Evolutionary conservation across 2,797 vertebrate species (phyloP), one percentile per base, ranked within the genome.

Genomic region (Otolemur crassicaudatus): DNA sequence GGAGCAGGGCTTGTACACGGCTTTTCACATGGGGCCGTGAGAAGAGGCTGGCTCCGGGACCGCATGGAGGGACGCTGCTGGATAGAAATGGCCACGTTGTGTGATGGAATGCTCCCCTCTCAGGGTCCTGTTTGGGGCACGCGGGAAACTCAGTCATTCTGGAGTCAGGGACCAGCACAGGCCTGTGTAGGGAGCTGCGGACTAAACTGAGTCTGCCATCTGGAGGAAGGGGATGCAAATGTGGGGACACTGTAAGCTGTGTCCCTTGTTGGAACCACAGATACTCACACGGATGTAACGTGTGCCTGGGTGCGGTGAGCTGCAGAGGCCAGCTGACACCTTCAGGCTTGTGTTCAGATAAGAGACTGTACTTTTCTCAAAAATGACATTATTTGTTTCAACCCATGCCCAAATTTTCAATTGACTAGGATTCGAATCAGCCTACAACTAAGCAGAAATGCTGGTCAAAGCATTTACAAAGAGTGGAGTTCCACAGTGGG

Each of bases 1-100:
- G 3, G 1, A 65, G 16, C 46, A 12, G 22, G 17, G 11, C 3
- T 19, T 31, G 58, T 43, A 8, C 29, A 6, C 4, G 2, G 5
- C 5, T 46, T 43, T 7, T 67, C 63, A 7, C 23, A 20, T 25
- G 27, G 27, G 27, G 29, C n/a, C 60, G 34, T 53, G 63, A 72
- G 19, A 56, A 4, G 22, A 76, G 8, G 37, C 19, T 16, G 8
- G 25, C 31, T 13, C 31, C 23, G 19, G 23, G 22, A 56, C 29
- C 27, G 0, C 8, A 16, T 9, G 17, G 4, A 17, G 3, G 13
- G 9, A 29, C 1, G 25, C 27, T 23, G 11, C 22, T 69, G 29
- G 43, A 63, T 7, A 23, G n/a, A 70, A 67, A 67, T 19, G 22
- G 20, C 31, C 34, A 63, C 13, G 19, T 9, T 20, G 8, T 22